Conservation (phyloP, 2,888 invertebrate species). For the Luperina testacea region DNA sequence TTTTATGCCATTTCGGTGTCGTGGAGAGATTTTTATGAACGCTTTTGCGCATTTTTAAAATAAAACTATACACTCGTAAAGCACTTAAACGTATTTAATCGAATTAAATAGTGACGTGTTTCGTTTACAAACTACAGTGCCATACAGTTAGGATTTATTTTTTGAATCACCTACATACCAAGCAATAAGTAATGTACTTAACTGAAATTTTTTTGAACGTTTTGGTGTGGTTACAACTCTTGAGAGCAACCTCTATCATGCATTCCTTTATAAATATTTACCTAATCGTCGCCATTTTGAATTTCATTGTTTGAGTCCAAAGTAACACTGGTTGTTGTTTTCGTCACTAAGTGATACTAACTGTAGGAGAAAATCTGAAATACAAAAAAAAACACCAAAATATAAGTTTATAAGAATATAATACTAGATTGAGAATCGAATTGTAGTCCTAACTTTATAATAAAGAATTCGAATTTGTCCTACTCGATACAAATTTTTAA, state of each 20-base stretch:
- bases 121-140: constrained; percentile 53
- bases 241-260: constrained; percentile 29
- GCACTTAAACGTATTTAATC: constrained; percentile 67
- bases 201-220: constrained; percentile 35
- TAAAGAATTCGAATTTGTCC: constrained; percentile 46
- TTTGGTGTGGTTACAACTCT: constrained; percentile 40
- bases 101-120: constrained; percentile 43
- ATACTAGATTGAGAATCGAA: constrained; percentile 52
- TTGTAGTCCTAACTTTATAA: constrained; percentile 33
- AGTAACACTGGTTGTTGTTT: constrained; percentile 51
- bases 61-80: constrained; percentile 73
- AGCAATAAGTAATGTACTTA: constrained; percentile 39
- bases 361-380: constrained; percentile 48
- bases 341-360: constrained; percentile 64
- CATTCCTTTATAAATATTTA: constrained; percentile 43
- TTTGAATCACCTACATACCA: constrained; percentile 21
- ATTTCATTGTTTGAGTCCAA: constrained; percentile 43
- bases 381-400: constrained; percentile 53
- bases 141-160: constrained; percentile 31
- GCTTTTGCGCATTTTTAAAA: constrained; percentile 88
- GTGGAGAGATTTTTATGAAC: constrained; percentile 84
- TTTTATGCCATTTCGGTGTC: constrained; percentile 85
- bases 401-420: constrained; percentile 48
- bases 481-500: constrained; percentile 49
- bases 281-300: constrained; percentile 38